Evolutionary conservation across 2,113 vertebrate species (phyloP), one percentile per base, ranked within the genome.

Genomic region (Lycaon pictus): DNA sequence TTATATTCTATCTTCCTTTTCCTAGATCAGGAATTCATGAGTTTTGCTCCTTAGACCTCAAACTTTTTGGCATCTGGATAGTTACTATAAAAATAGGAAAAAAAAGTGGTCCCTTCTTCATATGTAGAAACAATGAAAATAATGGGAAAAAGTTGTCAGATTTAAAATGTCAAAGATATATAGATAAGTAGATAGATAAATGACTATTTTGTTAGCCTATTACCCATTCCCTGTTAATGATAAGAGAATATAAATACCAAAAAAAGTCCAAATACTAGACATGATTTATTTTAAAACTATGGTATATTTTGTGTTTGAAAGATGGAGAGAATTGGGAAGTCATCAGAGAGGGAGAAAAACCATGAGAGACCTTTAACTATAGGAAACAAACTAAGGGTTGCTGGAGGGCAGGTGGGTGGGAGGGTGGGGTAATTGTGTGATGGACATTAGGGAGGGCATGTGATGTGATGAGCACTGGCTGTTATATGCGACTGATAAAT

Each of bases 21-120:
- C 43, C 19, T 60, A 85, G 9, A 43, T 77, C 35, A 94, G 43
- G 88, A 88, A 97, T 92, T 90, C 58, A 90, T 92, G 29, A n/a
- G 0, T 93, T 96, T 95, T 72, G 9, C 10, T 95, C 15, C 8
- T 67, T 27, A 88, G 25, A 76, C 20, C 48, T 72, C 32, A 84
- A 29, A 2, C 62, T 67, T 55, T 53, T 95, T 85, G 69, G 7
- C 51, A 62, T 51, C 27, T 48, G 11, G 7, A 83, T 55, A 92
- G 22, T 79, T 62, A 63, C 13, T 37, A 3, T 65, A 16, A 90
- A 85, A 90, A 72, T 7, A 5, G 13, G 29, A 76, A 53, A 62
- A 2, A 13, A 20, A 6, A 1, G 43, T 17, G 2, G 0, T 77
- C 15, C 63, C 1, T 81, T 96, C 1, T 86, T 90, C 77, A 96